Base-by-base conservation (phyloP, 1,140 invertebrate species). In the Bombus vancouverensis region DNA sequence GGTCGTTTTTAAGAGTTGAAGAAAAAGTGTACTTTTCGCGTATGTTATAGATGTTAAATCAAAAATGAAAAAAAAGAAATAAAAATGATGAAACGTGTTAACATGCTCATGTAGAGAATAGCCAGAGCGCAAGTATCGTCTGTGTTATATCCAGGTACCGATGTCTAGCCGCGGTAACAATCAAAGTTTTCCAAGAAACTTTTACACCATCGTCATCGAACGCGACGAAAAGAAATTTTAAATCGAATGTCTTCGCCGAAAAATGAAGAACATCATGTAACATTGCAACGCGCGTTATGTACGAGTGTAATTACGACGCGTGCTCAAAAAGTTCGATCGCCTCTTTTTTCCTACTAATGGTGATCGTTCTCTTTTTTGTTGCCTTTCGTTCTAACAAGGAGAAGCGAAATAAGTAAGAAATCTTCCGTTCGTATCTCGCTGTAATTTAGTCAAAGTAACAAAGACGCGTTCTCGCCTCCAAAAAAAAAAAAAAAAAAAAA, bases 71-170 rank as follows among this genome's bases (percentile, higher is more conserved):
- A 62, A 62, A 62, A 62, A 62, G 28, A 62, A 62, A 62, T 28
- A 62, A 62, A 66, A 79, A 76, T 34, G 34, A 78, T 32, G 9
- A 42, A 70, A 68, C 70, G 53, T 72, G 62, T 76, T 70, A 77
- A 76, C 73, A 75, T 83, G 73, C 85, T 83, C 80, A 82, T 53
- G 22, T 83, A 83, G 62, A 77, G 39, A 53, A n/a, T 82, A 83
- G 66, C 34, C n/a, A 86, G 28, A 76, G 13, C 73, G 85, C 59
- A 76, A 70, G 32, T 77, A 57, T 86, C 70, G 25, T 74, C 39
- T 59, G 37, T 80, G 34, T 83, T 82, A 83, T 47, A 83, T 75
- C 81, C 47, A 74, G n/a, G 66, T 84, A 84, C 42, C 75, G 73
- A 81, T 47, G 32, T 81, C 65, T 65, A 80, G 42, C 59, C n/a